Conservation (phyloP, 92 coral and sea anemone species). For the Isaurus tuberculatus region DNA sequence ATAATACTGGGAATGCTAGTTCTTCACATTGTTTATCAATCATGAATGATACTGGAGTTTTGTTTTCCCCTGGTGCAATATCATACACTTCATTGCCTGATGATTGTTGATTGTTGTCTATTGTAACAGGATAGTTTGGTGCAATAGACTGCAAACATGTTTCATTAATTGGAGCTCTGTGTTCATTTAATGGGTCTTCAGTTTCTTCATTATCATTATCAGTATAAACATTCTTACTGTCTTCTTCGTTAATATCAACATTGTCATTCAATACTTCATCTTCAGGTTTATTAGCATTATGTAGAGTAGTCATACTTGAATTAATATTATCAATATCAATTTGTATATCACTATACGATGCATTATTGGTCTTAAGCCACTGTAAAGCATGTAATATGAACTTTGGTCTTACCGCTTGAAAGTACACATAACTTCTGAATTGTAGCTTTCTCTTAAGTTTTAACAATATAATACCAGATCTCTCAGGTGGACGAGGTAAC, state of each 20-base stretch:
- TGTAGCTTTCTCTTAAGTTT: constrained; percentile 73
- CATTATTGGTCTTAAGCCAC: constrained; percentile 53
- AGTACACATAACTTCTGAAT: constrained; percentile 70
- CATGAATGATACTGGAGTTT: constrained; percentile 63
- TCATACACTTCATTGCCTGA: constrained; percentile 62
- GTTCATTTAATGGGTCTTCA: constrained; percentile 68
- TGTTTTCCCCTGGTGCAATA: constrained; percentile 69
- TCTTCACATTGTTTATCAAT: constrained; percentile 66
- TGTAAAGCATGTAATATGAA: constrained; percentile 40
- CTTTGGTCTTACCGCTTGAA: constrained; percentile 51
- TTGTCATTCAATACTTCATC: constrained; percentile 7
- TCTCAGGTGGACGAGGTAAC: constrained; percentile 55
- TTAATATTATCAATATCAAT: constrained; percentile 51
- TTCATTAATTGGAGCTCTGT: constrained; percentile 65
- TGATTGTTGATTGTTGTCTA: constrained; percentile 41
- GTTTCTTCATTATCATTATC: constrained; percentile 32
- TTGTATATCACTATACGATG: constrained; percentile 52
- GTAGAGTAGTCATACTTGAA: constrained; percentile 17
- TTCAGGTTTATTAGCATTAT: constrained; percentile 5
- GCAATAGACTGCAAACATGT: constrained; percentile 64
- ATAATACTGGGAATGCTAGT: constrained; percentile 57
- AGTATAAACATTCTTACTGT: constrained; percentile 29
- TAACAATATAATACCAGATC: constrained; percentile 72
- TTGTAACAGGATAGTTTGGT: constrained; percentile 64
- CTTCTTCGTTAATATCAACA: constrained; percentile 10